Conservation (phyloP, 2,888 invertebrate genomes). For the Chalcosyrphus nemorum region DNA sequence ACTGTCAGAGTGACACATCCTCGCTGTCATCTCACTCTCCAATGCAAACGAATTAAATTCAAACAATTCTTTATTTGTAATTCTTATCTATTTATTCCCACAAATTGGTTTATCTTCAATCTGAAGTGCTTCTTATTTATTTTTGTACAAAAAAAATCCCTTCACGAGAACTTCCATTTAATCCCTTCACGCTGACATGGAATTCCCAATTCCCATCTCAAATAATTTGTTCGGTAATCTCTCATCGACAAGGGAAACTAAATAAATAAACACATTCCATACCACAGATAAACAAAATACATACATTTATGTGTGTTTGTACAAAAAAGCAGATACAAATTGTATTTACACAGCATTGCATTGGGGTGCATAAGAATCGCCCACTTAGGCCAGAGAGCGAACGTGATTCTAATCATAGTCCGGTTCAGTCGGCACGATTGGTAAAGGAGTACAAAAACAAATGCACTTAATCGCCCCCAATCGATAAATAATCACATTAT, state of each 20-base stretch:
- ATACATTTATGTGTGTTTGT: no score
- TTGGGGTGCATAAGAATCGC: conserved; percentile 38
- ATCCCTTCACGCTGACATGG: conserved; percentile 47
- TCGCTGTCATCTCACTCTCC: neutral
- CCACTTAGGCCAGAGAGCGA: conserved; percentile 13
- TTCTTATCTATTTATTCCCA: conserved; percentile 47
- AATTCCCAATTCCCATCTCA: conserved; percentile 38
- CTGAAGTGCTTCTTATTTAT: conserved; percentile 55
- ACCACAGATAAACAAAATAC: conserved; percentile 14
- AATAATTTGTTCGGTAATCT: conserved; percentile 54
- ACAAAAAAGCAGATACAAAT: conserved; percentile 29
- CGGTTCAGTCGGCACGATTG: neutral
- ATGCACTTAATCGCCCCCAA: conserved; percentile 35
- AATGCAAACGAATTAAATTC: neutral
- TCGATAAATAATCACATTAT: conserved; percentile 31
- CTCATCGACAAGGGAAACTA: conserved; percentile 41
- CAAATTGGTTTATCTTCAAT: conserved; percentile 58
- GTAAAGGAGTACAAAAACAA: neutral
- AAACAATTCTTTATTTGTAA: conserved; percentile 1
- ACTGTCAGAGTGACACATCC: neutral
- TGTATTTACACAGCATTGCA: conserved; percentile 31
- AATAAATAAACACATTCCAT: conserved; percentile 61
- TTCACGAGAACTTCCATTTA: conserved; percentile 18
- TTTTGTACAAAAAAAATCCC: conserved; percentile 7
- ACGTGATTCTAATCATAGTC: conserved; percentile 27